Conservation (phyloP, 2,888 invertebrate genomes). For the Sphaerophoria taeniata region DNA sequence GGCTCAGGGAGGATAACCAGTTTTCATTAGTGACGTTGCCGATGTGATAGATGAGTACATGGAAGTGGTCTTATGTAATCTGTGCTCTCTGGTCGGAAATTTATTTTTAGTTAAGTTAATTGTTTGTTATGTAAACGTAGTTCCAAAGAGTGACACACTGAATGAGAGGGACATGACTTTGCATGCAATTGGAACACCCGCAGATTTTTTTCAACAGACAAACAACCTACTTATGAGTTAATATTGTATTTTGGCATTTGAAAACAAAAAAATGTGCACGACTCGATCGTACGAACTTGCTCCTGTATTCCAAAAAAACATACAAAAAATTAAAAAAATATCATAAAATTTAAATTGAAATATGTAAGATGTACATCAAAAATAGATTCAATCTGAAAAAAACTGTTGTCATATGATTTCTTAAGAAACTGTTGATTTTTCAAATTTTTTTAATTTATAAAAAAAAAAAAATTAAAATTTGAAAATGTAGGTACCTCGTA, state of each 20-base stretch:
- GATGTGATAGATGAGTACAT: conserved; percentile 14
- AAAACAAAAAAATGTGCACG: too few species aligned
- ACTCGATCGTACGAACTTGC: too few species aligned
- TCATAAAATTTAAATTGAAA: too few species aligned
- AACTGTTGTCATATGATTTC: too few species aligned
- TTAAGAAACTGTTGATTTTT: too few species aligned
- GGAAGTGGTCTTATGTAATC: conserved; percentile 11
- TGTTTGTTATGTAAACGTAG: background rate
- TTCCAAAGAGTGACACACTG: conserved; percentile 1
- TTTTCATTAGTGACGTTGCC: conserved; percentile 11
- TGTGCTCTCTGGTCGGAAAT: background rate
- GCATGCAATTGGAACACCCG: conserved; percentile 11
- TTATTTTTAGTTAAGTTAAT: background rate
- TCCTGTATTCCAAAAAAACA: too few species aligned
- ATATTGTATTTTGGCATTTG: background rate
- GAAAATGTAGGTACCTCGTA: too few species aligned
- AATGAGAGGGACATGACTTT: conserved; percentile 11
- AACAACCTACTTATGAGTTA: background rate
- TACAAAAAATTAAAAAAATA: too few species aligned
- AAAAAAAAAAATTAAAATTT: too few species aligned
- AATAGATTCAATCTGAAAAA: too few species aligned
- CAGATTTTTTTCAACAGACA: background rate
- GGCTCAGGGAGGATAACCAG: conserved; percentile 1
- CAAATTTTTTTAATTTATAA: too few species aligned
- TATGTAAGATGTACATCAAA: too few species aligned